A percentile compares a stretch with the other conserved stretches of the same genome.
Evolutionary conservation across 2,113 vertebrate genomes (phyloP).

Genomic region (Leptobrachium ailaonicum): DNA sequence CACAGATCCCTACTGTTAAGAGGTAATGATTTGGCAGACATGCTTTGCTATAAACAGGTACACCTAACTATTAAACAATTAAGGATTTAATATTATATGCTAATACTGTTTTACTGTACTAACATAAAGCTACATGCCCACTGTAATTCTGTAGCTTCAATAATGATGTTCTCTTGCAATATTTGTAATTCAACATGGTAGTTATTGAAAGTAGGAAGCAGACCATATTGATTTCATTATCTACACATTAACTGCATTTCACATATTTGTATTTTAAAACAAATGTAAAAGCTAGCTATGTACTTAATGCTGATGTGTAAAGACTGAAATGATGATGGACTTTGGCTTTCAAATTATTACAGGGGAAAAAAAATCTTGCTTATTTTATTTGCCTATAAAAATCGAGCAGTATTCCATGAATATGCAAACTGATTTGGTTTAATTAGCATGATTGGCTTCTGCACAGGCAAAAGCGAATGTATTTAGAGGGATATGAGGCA

Average conservation of each 20-base stretch:
- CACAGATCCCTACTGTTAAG: no score
- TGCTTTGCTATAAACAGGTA: no score
- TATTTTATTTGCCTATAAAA: conserved; percentile 75
- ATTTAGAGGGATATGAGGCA: conserved; percentile 66
- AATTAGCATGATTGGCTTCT: conserved; percentile 78
- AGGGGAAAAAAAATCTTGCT: conserved; percentile 64
- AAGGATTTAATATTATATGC: no score
- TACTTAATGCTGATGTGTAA: conserved; percentile 49
- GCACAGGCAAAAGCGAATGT: conserved; percentile 64
- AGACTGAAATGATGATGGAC: conserved; percentile 48
- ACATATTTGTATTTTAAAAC: conserved; percentile 36
- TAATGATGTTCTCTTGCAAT: not conserved
- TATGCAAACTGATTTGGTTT: conserved; percentile 74
- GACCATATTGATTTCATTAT: conserved; percentile 43
- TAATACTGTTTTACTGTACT: conserved; percentile 4
- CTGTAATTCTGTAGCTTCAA: conserved; percentile 4
- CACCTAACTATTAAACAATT: no score
- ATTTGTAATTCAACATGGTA: conserved; percentile 35
- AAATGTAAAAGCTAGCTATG: conserved; percentile 43
- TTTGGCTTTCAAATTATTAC: conserved; percentile 47
- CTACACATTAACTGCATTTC: conserved; percentile 45
- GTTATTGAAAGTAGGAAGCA: conserved; percentile 13
- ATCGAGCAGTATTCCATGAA: conserved; percentile 70
- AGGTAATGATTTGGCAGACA: no score
- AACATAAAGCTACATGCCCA: not conserved